Evolutionary conservation across 2,113 vertebrate species (phyloP), one percentile per base, ranked within the genome.

Genomic region (Rhabdomys dilectus): DNA sequence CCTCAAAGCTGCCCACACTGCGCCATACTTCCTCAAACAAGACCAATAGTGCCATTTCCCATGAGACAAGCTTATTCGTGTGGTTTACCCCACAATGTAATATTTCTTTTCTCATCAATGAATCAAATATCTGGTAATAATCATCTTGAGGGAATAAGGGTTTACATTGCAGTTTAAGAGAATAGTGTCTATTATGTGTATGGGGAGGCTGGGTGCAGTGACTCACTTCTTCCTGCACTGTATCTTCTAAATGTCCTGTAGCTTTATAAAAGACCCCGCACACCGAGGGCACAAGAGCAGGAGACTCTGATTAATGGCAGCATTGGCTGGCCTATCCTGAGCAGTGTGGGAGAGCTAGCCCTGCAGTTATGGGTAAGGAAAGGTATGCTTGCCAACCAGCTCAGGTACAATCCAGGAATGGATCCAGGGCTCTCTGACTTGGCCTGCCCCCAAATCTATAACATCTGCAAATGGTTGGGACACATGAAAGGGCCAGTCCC

Each of bases 241-340:
- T 51, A 22, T 34, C 84, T 36, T 2, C 2, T 51, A 68, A 36
- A 24, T 2, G 0, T 68, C 16, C 62, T 31, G 48, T 4, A 36
- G 39, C 31, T 19, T 68, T 66, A 29, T 1, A 77, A 26, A 29
- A 36, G 29, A 1, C 16, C 3, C 72, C 8, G 0, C 66, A 16
- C 15, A 68, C 12, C 0, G 5, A 75, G n/a, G 1, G 1, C n/a
- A 75, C 12, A 9, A 42, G 19, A 75, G 19, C 21, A 22, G 1
- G n/a, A 12, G 21, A 39, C 72, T 24, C n/a, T 21, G 42, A 19
- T 3, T 22, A 9, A n/a, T n/a, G 36, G 36, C 36, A 72, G 70
- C 36, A 8, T 72, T 72, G 70, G 36, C 1, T n/a, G 36, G 16
- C 36, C 19, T 42, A 73, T 39, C 21, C 9, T 21, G 72, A 75